These are phyloP conservation scores for Piscicola geometra DNA, from an alignment of 2,888 invertebrate species.

Conservation along the genomic window DNA sequence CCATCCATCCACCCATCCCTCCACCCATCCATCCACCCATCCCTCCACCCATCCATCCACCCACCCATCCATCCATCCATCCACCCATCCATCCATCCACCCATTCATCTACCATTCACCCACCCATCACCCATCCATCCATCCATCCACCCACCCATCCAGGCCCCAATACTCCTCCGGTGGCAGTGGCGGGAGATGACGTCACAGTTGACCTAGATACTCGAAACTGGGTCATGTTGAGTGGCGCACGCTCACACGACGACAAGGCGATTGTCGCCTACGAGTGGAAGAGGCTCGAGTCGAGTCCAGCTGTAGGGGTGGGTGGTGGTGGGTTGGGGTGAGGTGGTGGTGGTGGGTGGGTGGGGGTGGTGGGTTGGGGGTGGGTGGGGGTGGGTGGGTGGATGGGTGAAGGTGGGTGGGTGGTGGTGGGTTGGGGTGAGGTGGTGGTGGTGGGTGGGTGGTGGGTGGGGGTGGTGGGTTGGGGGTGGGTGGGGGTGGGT, in stretches of 20 bases:
- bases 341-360: neutral
- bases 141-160: slow-evolving; percentile 35
- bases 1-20: too few relatives aligned
- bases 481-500: too few relatives aligned
- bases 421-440: too few relatives aligned
- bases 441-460: too few relatives aligned
- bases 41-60: too few relatives aligned
- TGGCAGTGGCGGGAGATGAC: slow-evolving; percentile 82
- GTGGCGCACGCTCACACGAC: slow-evolving; percentile 78
- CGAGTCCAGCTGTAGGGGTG: slow-evolving; percentile 70
- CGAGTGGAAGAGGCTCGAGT: slow-evolving; percentile 73
- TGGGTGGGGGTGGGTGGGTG: neutral
- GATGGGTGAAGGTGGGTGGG: too few relatives aligned
- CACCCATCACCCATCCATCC: too few relatives aligned
- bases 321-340: slow-evolving; percentile 38
- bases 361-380: neutral
- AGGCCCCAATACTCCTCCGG: slow-evolving; percentile 84
- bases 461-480: too few relatives aligned
- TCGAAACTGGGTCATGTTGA: slow-evolving; percentile 61
- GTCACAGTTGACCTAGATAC: slow-evolving; percentile 71
- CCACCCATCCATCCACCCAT: too few relatives aligned
- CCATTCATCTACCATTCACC: too few relatives aligned
- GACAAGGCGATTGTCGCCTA: slow-evolving; percentile 80
- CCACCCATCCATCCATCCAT: too few relatives aligned
- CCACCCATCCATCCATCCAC: too few relatives aligned